Evolutionary conservation across 2,888 invertebrate species (phyloP).

Genomic region (Automeris io): DNA sequence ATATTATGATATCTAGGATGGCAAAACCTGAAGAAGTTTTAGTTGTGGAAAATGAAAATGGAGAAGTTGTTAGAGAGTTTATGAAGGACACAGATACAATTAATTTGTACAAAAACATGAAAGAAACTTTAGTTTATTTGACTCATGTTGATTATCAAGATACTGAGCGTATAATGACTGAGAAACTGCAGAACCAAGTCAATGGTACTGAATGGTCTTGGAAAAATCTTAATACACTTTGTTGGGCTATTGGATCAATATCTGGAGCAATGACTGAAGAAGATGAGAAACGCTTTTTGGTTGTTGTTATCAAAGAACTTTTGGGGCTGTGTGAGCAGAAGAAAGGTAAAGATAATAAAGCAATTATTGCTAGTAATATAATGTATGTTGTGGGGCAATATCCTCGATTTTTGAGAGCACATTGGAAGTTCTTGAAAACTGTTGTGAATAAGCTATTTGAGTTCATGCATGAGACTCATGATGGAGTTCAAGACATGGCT

Average conservation of each 20-base stretch:
- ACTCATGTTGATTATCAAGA: conserved; percentile 99
- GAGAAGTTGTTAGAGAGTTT: conserved; percentile 98
- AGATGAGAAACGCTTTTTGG: conserved; percentile 98
- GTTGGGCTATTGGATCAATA: conserved; percentile 99
- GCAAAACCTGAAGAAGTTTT: conserved; percentile 99
- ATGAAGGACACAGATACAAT: conserved; percentile 99
- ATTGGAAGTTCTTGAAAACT: conserved; percentile 99
- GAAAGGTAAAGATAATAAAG: conserved; percentile 99
- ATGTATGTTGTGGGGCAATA: conserved; percentile 99
- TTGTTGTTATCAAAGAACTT: conserved; percentile 98
- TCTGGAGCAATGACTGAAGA: conserved; percentile 99
- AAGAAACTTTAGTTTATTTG: conserved; percentile 97
- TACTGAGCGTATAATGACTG: conserved; percentile 99
- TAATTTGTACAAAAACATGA: conserved; percentile 99
- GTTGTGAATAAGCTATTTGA: conserved; percentile 99
- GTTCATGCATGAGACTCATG: conserved; percentile 99
- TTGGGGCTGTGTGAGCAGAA: conserved; percentile 98
- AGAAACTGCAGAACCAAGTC: conserved; percentile 98
- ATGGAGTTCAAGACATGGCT: conserved; percentile 99
- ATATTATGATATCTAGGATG: conserved; percentile 99
- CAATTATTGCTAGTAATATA: conserved; percentile 99
- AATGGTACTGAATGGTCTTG: conserved; percentile 99
- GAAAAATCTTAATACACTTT: conserved; percentile 99
- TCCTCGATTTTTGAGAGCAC: conserved; percentile 97
- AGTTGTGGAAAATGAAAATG: conserved; percentile 99